Evolutionary conservation across 2,888 invertebrate species (phyloP).

Genomic region (Lagria hirta): DNA sequence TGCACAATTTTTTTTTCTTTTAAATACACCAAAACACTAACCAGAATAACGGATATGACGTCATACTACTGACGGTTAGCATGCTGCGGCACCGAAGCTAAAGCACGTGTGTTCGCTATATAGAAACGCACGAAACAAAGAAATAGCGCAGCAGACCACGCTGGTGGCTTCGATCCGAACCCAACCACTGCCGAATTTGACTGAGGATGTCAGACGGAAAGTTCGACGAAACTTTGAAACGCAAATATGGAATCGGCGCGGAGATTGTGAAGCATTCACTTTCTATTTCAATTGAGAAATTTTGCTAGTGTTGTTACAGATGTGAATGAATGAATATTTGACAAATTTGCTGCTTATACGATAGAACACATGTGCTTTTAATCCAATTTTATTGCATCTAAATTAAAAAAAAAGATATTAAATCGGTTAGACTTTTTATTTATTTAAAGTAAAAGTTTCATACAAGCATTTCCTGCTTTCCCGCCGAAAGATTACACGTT

Average conservation of each 20-base stretch:
- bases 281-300: constrained; percentile 21
- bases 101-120: constrained; percentile 11
- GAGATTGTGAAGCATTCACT: constrained; percentile 11
- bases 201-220: constrained; percentile 14
- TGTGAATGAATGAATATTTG: neutral
- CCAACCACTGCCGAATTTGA: constrained; percentile 15
- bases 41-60: constrained; percentile 19
- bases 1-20: too few species aligned
- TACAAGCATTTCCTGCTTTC: too few species aligned
- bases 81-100: constrained; percentile 15
- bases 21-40: constrained; percentile 4
- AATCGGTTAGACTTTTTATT: too few species aligned
- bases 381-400: too few species aligned
- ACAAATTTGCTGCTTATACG: too few species aligned
- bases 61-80: constrained; percentile 14
- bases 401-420: too few species aligned
- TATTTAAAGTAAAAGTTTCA: too few species aligned
- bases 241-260: constrained; percentile 6
- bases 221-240: constrained; percentile 7
- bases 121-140: constrained; percentile 17
- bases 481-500: too few species aligned
- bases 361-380: too few species aligned
- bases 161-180: neutral
- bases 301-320: too few species aligned
- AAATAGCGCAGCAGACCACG: constrained; percentile 1